A percentile compares a stretch with the other conserved stretches of the same genome.
Conservation (phyloP, 2,113 vertebrate genomes). For the Gavia stellata region DNA sequence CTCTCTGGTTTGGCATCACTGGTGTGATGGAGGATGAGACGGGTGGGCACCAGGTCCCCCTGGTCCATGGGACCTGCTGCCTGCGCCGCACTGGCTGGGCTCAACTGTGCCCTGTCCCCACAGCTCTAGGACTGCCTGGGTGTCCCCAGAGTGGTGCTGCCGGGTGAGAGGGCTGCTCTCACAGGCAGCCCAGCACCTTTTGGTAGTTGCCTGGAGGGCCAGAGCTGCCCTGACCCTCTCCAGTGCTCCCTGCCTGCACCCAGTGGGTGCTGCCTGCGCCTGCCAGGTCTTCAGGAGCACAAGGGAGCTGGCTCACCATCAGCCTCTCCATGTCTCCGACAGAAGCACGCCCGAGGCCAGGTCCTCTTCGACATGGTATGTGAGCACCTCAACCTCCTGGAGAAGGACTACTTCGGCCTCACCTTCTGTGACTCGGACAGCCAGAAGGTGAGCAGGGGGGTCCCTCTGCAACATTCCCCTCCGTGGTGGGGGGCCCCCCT, state of each 20-base stretch:
- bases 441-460: slow-evolving; percentile 85
- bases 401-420: slow-evolving; percentile 97
- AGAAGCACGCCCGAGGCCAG: slow-evolving; percentile 95
- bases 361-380: slow-evolving; percentile 90
- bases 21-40: neutral
- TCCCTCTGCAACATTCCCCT: neutral
- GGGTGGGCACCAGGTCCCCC: neutral
- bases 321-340: neutral
- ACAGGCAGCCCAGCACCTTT: neutral
- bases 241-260: neutral
- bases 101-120: fast-evolving
- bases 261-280: neutral
- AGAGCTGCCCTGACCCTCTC: neutral
- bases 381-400: slow-evolving; percentile 93
- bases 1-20: neutral
- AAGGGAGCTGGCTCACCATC: neutral
- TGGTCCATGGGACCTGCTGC: neutral
- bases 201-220: neutral
- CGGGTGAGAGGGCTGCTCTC: neutral
- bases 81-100: neutral
- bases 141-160: neutral
- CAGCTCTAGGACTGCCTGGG: fast-evolving
- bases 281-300: neutral
- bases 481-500: neutral
- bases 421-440: slow-evolving; percentile 92